These are phyloP conservation scores for Hecatera dysodea DNA, from an alignment of 2,888 invertebrate species.

Conservation along the genomic window DNA sequence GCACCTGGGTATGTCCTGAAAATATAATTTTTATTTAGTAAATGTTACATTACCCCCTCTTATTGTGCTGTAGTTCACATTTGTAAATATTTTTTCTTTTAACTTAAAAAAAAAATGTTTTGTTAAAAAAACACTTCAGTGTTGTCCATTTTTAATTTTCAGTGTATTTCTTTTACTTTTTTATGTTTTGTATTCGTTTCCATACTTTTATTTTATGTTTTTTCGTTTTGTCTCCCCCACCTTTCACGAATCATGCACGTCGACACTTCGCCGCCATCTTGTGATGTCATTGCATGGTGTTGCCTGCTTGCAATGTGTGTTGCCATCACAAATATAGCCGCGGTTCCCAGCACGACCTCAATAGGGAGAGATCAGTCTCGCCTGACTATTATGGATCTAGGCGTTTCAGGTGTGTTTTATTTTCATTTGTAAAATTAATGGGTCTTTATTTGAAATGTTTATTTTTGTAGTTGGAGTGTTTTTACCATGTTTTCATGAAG, in stretches of 20 bases:
- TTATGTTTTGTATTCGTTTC: conserved; percentile 66
- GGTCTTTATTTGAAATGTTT: background rate
- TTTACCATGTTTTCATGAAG: conserved; percentile 17
- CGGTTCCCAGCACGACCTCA: conserved; percentile 94
- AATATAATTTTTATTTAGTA: background rate
- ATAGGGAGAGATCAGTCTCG: conserved; percentile 92
- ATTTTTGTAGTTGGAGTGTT: conserved; percentile 5
- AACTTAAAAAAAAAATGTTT: conserved; percentile 21
- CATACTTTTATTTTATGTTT: conserved; percentile 67
- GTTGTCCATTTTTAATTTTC: conserved; percentile 11
- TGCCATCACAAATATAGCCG: conserved; percentile 88
- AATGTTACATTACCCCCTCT: too few relatives aligned
- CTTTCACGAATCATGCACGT: conserved; percentile 73
- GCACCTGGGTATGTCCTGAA: conserved; percentile 85
- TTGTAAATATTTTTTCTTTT: background rate
- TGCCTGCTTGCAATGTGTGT: conserved; percentile 70
- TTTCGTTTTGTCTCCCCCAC: conserved; percentile 71
- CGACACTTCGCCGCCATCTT: conserved; percentile 79
- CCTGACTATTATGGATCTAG: conserved; percentile 94
- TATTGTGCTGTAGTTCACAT: conserved; percentile 14
- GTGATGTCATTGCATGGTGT: conserved; percentile 89
- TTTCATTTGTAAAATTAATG: conserved; percentile 16
- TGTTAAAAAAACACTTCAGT: conserved; percentile 20
- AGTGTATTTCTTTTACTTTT: conserved; percentile 12
- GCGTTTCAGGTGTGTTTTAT: conserved; percentile 93